Evolutionary conservation across 2,797 vertebrate genomes (phyloP).

Genomic region (Tokudaia muenninki): DNA sequence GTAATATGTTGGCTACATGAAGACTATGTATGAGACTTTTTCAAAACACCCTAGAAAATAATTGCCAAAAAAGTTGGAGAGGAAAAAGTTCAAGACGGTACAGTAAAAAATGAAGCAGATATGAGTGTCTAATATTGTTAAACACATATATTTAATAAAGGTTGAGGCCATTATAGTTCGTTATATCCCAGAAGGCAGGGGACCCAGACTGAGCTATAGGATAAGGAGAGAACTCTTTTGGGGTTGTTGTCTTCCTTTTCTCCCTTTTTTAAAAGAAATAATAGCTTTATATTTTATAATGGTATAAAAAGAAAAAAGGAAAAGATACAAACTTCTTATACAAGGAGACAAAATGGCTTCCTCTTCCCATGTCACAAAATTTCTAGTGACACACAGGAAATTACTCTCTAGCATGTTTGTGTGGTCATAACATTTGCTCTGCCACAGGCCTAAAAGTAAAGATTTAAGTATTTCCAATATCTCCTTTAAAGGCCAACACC

Average conservation of each 20-base stretch:
- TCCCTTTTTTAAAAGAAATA: not conserved
- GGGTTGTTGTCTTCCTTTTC: not conserved
- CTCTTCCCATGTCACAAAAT: not conserved
- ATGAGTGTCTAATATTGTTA: not conserved
- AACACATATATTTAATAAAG: not conserved
- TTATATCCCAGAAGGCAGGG: not conserved
- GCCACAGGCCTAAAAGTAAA: conserved; percentile 50
- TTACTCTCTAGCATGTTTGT: not conserved
- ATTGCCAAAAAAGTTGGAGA: not conserved
- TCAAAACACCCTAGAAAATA: not conserved
- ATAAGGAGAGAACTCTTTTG: not conserved
- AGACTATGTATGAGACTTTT: conserved; percentile 22
- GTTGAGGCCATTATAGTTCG: not conserved
- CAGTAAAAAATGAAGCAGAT: not conserved
- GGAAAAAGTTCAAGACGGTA: not conserved
- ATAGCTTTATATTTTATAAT: conserved; percentile 16
- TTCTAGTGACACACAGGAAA: not conserved
- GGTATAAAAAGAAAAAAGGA: not conserved
- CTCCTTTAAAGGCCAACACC: conserved; percentile 73
- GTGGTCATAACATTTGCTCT: conserved; percentile 18
- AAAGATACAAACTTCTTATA: not conserved
- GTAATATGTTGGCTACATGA: not conserved
- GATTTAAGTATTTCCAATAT: conserved; percentile 73
- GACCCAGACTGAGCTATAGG: not conserved
- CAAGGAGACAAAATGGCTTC: not conserved